phyloP scores from a whole-genome alignment of 2,888 invertebrate genomes.

The Strigamia transsilvanica region DNA sequence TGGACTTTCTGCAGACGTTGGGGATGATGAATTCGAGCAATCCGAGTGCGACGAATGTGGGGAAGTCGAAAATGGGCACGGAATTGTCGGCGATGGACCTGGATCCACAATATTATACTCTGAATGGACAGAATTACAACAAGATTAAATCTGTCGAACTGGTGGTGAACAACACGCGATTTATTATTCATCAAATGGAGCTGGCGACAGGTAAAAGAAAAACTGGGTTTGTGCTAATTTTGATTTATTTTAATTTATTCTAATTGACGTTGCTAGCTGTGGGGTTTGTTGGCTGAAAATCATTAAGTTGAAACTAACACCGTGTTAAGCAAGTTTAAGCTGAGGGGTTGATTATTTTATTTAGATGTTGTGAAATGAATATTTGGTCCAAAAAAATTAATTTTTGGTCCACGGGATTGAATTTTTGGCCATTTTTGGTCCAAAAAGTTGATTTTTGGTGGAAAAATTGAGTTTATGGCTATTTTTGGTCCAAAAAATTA shows the following conservation, averaged over 20 bases:
- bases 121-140: not conserved
- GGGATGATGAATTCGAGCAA: not conserved
- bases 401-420: too few species aligned
- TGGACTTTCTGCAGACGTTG: not conserved
- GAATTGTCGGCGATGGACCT: not conserved
- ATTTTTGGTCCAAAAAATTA: too few species aligned
- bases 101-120: not conserved
- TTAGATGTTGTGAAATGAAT: too few species aligned
- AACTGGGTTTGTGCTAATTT: not conserved
- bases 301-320: not conserved
- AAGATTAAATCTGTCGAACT: conserved; percentile 5
- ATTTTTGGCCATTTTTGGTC: too few species aligned
- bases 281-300: not conserved
- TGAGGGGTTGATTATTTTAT: too few species aligned
- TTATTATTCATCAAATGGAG: conserved; percentile 47
- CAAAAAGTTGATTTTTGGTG: too few species aligned
- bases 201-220: not conserved
- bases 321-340: too few species aligned
- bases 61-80: not conserved
- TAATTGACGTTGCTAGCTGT: not conserved
- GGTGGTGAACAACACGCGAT: not conserved
- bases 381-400: too few species aligned
- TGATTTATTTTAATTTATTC: not conserved
- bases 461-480: too few species aligned
- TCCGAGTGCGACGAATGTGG: not conserved